phyloP scores from a whole-genome alignment of 2,888 invertebrate species.

The Drepana falcataria region DNA sequence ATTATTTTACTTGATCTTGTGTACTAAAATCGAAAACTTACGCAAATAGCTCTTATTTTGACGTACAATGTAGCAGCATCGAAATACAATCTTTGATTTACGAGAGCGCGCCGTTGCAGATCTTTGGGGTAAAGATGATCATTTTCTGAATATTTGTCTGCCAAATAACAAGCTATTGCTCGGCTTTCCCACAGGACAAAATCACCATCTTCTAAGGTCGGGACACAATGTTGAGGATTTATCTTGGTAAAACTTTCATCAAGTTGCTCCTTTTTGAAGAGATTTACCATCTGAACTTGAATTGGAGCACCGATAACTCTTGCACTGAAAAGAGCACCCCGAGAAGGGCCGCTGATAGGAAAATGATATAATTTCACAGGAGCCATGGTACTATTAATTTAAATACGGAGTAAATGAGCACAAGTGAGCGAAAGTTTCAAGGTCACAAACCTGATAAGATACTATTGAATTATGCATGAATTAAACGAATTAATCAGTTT shows the following conservation, averaged over 20 bases:
- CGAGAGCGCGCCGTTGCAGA: slow-evolving; percentile 72
- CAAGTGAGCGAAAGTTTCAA: not conserved
- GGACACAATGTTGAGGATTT: slow-evolving; percentile 83
- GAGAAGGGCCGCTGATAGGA: slow-evolving; percentile 80
- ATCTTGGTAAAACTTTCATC: slow-evolving; percentile 77
- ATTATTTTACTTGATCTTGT: too few relatives aligned
- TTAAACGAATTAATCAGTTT: too few relatives aligned
- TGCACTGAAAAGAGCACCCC: slow-evolving; percentile 79
- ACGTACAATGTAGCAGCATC: slow-evolving; percentile 81
- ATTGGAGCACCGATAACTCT: slow-evolving; percentile 76
- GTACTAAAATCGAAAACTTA: slow-evolving; percentile 41
- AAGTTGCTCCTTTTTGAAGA: slow-evolving; percentile 79
- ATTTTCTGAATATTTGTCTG: slow-evolving; percentile 79
- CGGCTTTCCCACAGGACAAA: slow-evolving; percentile 83
- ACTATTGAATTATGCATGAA: too few relatives aligned
- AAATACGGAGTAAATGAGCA: not conserved
- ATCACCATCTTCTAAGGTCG: slow-evolving; percentile 83
- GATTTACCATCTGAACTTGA: slow-evolving; percentile 70
- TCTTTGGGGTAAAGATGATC: slow-evolving; percentile 81
- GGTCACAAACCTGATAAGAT: too few relatives aligned
- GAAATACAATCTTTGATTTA: slow-evolving; percentile 81
- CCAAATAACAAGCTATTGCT: slow-evolving; percentile 81
- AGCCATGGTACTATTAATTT: slow-evolving; percentile 18
- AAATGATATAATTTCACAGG: slow-evolving; percentile 77
- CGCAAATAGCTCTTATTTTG: slow-evolving; percentile 81